These are phyloP conservation scores for Ruditapes philippinarum DNA, from an alignment of 1,140 invertebrate species.

Conservation along the genomic window DNA sequence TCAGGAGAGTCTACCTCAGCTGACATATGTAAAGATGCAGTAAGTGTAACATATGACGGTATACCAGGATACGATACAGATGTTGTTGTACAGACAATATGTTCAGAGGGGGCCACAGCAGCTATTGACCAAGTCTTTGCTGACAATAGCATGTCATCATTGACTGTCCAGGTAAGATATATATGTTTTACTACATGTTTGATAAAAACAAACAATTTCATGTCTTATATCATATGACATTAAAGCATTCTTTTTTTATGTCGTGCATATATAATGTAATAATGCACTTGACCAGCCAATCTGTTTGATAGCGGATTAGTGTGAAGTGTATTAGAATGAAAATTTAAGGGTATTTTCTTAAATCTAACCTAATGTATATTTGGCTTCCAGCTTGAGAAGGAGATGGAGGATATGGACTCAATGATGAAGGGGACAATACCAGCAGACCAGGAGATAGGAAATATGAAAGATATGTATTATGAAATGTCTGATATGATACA, in stretches of 20 bases:
- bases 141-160: background rate
- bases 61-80: background rate
- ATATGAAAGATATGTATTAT: background rate
- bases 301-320: no score
- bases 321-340: no score
- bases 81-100: background rate
- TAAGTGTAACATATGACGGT: background rate
- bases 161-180: background rate
- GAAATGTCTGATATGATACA: background rate
- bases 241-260: no score
- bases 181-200: background rate
- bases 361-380: no score
- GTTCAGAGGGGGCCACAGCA: background rate
- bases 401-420: conserved; percentile 20
- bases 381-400: background rate
- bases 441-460: background rate
- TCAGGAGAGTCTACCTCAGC: no score
- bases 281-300: no score
- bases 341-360: no score
- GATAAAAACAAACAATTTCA: background rate
- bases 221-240: no score
- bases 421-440: conserved; percentile 12
- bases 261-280: no score
- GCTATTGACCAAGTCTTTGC: conserved; percentile 2
- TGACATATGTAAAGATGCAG: background rate